Evolutionary conservation across 2,888 invertebrate genomes (phyloP), one percentile per base, ranked within the genome.

Genomic region (Meteorus cinctellus): DNA sequence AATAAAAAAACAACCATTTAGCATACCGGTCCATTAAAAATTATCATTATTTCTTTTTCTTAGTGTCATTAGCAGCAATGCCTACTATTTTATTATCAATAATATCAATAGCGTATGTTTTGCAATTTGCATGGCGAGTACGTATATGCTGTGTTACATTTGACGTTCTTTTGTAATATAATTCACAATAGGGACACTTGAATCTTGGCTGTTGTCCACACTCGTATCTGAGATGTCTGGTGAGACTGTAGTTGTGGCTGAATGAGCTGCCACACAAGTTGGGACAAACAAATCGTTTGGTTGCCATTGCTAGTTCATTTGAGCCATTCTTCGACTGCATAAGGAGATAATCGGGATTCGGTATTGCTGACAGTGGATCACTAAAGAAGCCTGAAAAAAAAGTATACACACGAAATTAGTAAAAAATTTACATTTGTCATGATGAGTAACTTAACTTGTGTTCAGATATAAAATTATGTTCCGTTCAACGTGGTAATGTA

Each of bases 131-230:
- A 80, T 87, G 86, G n/a, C 82, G 81, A 27, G 31, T 51, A 24
- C 85, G 81, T 71, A 86, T 82, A 45, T 86, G 86, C 55, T 82
- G 82, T 48, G 85, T 83, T 31, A 86, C 84, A 78, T 83, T 83
- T 55, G 83, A 83, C 2, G 86, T 81, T 63, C 82, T 81, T 51
- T 82, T 85, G 69, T 83, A 82, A 36, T 77, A 82, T 74, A 82
- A 82, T 27, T 81, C 82, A 75, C 90, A 90, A 73, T 86, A 84
- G 6, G 87, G 85, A 76, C 90, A 90, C 68, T 85, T 85, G 78
- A 89, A 88, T 65, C 83, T 83, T 19, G 84, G 83, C 24, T 81
- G 78, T 55, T 84, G 82, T 31, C 75, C 80, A 59, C 83, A 84
- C 29, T 81, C 86, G 80, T 65, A 83, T 82, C 81, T 87, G 81